These are phyloP conservation scores for Intellagama lesueurii DNA, from an alignment of 2,797 vertebrate species.

Conservation along the genomic window DNA sequence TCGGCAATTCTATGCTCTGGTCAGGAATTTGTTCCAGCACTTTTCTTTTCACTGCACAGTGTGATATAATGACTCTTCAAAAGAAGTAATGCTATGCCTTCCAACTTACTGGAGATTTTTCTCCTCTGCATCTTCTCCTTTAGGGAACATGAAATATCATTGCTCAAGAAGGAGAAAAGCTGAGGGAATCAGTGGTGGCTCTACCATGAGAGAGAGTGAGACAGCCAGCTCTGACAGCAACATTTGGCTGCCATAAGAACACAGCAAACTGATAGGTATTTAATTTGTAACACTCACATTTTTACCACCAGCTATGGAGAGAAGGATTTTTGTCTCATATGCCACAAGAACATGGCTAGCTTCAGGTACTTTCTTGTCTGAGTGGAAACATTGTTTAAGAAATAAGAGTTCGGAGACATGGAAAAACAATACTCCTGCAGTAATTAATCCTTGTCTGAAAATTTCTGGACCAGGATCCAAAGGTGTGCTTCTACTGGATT, in stretches of 20 bases:
- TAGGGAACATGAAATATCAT: constrained; percentile 36
- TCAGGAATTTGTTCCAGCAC: background rate
- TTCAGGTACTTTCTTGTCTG: background rate
- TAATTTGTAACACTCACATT: background rate
- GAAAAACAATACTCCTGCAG: no score
- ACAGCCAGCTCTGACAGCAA: background rate
- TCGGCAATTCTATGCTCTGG: constrained; percentile 37
- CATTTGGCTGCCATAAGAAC: background rate
- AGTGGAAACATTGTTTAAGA: no score
- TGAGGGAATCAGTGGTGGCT: background rate
- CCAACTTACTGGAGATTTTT: background rate
- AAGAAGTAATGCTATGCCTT: constrained; percentile 17
- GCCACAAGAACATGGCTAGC: background rate
- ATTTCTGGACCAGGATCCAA: no score
- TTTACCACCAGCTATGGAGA: background rate
- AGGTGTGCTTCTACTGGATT: no score
- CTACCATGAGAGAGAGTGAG: background rate
- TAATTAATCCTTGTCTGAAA: no score
- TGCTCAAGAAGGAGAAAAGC: background rate
- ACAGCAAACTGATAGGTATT: background rate
- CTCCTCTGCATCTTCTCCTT: background rate
- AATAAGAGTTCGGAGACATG: no score
- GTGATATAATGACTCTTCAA: constrained; percentile 16
- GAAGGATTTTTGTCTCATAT: background rate
- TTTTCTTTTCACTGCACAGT: constrained; percentile 27